Base-by-base conservation (phyloP, 2,888 invertebrate genomes). In the Cheilosia soror region DNA sequence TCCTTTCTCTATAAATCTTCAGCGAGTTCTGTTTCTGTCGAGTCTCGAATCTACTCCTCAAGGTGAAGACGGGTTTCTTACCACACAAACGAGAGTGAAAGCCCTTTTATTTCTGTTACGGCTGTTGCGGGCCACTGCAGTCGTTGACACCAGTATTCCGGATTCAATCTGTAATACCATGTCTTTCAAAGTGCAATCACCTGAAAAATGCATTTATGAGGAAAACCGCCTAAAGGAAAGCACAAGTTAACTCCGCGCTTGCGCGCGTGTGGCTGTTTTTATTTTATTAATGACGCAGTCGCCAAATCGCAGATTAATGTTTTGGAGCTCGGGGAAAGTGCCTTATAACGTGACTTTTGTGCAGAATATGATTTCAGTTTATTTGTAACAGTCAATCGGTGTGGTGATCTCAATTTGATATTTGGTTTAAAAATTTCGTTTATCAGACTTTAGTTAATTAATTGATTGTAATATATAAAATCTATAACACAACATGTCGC, bases 331-430 rank as follows among this genome's bases (percentile, higher is more conserved):
- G 71, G 87, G 76, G 87, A 87, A 87, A 87, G 87, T 87, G 87
- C 78, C 78, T 87, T 87, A 87, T 87, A 87, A 87, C 87, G 53
- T 87, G 76, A 78, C 75, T 84, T 81, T 60, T 60, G 81, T 76
- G 60, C 75, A 71, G 57, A 73, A 68, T 84, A 55, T 73, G 37
- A 75, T 71, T 79, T 87, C 87, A 87, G 87, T 87, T 78, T 82
- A 84, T 76, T 78, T 81, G 75, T 85, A 72, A 72, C 75, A 80
- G 60, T 80, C 71, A 55, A 33, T 58, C 75, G 66, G 62, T 69
- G 42, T 25, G 60, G 60, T 60, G 60, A 42, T 63, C 44, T 29
- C 29, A 47, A 63, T 63, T 47, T 29, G 5, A 15, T 63, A 15
- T 47, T n/a, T 47, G 9, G 11, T 25, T 49, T 9, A 33, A 1